These are phyloP conservation scores for Microvelia longipes DNA, from an alignment of 1,140 invertebrate genomes.

Conservation along the genomic window DNA sequence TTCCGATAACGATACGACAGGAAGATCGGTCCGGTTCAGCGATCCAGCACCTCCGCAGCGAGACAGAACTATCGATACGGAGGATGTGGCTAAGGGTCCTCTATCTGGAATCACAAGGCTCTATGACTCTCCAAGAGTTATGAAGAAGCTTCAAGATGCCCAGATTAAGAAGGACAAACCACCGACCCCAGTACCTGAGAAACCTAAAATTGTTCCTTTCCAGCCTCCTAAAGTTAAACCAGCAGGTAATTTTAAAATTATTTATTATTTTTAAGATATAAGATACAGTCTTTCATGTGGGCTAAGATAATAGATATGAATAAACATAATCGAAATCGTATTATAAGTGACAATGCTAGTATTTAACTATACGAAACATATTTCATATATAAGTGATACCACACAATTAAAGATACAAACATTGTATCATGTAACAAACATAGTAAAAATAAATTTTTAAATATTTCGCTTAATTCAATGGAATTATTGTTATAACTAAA, in stretches of 20 bases:
- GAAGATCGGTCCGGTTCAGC: slow-evolving; percentile 38
- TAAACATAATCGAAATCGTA: no score
- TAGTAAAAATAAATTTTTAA: no score
- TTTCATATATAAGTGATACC: no score
- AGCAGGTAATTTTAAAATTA: not conserved
- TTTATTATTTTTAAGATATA: not conserved
- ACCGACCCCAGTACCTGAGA: slow-evolving; percentile 33
- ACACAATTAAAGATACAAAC: no score
- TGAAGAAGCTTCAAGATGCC: slow-evolving; percentile 69
- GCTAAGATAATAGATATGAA: no score
- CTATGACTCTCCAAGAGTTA: slow-evolving; percentile 72
- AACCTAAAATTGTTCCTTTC: not conserved
- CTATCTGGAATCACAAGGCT: slow-evolving; percentile 78
- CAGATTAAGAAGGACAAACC: slow-evolving; percentile 55
- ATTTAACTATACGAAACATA: no score
- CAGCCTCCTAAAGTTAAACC: not conserved
- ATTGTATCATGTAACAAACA: no score
- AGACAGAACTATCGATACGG: slow-evolving; percentile 70
- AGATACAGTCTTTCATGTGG: no score
- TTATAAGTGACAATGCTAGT: no score
- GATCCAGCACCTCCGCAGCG: slow-evolving; percentile 41
- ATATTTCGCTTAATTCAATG: no score
- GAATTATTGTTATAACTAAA: no score
- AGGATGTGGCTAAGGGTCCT: slow-evolving; percentile 69
- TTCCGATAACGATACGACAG: slow-evolving; percentile 47